A percentile compares a stretch with the other conserved stretches of the same genome.
Evolutionary conservation across 2,797 vertebrate species (phyloP).

Genomic region (Limosa lapponica): DNA sequence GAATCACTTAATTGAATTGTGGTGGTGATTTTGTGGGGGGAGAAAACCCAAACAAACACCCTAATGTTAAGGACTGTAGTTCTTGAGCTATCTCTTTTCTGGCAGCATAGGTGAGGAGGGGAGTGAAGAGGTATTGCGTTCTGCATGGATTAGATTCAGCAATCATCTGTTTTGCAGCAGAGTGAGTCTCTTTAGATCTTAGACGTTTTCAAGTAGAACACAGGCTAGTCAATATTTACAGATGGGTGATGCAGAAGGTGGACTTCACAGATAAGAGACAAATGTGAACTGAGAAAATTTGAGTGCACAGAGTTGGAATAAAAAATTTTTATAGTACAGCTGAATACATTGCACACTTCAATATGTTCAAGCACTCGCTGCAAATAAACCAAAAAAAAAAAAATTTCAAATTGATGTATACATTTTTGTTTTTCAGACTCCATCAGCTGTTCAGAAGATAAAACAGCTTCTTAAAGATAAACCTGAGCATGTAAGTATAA

Average conservation of each 20-base stretch:
- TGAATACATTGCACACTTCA: rapidly evolving
- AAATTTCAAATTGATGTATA: rapidly evolving
- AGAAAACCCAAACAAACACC: too few species aligned
- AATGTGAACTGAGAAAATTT: neutral
- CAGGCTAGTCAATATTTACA: neutral
- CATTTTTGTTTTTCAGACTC: constrained; percentile 83
- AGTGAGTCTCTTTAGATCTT: neutral
- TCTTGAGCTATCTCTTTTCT: neutral
- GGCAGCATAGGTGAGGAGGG: neutral
- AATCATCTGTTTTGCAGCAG: neutral
- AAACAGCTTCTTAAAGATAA: constrained; percentile 88
- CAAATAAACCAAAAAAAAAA: neutral
- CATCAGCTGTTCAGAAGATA: constrained; percentile 92
- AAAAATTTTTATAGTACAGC: neutral
- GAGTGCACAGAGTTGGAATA: neutral
- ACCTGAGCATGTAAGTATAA: constrained; percentile 91
- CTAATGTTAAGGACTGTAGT: neutral
- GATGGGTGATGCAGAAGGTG: neutral
- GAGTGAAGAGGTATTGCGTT: neutral
- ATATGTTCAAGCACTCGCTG: neutral
- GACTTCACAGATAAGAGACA: neutral
- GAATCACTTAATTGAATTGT: neutral
- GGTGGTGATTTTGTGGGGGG: neutral
- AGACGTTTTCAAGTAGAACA: neutral
- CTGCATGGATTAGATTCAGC: neutral